A percentile compares a stretch with the other conserved stretches of the same genome.
phyloP scores from a whole-genome alignment of 2,113 vertebrate species.

The Azemiops feae region DNA sequence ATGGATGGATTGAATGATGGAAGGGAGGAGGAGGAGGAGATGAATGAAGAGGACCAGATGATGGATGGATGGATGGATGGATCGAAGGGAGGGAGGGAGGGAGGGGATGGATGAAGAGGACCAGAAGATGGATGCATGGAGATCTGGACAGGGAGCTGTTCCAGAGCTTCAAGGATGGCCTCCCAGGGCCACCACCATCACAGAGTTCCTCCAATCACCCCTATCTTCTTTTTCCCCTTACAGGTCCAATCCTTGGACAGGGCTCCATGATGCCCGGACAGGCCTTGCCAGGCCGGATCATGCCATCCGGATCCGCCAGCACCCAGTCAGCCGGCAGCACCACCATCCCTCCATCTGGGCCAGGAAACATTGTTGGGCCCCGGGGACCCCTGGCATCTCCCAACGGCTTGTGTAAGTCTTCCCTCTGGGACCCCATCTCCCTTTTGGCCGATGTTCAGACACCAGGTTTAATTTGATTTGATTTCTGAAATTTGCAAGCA shows the following conservation, averaged over 20 bases:
- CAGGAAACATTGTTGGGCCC: slow-evolving; percentile 79
- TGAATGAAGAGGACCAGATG: too few relatives aligned
- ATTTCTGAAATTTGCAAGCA: not conserved
- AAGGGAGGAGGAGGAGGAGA: too few relatives aligned
- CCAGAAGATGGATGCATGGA: too few relatives aligned
- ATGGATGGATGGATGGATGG: too few relatives aligned
- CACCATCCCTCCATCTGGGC: slow-evolving; percentile 52
- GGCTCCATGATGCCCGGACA: slow-evolving; percentile 72
- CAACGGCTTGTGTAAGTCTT: slow-evolving; percentile 92
- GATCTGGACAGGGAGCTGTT: too few relatives aligned
- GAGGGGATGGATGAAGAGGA: too few relatives aligned
- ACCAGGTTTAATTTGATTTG: too few relatives aligned
- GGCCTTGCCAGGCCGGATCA: slow-evolving; percentile 82
- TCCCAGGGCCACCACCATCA: too few relatives aligned
- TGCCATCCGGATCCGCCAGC: slow-evolving; percentile 70
- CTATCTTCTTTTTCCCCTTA: not conserved
- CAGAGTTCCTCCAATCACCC: too few relatives aligned
- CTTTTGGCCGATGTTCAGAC: accelerated
- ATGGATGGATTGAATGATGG: too few relatives aligned
- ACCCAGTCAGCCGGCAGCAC: slow-evolving; percentile 68
- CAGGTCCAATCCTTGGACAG: slow-evolving; percentile 85
- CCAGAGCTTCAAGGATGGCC: not conserved
- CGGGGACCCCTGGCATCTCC: slow-evolving; percentile 85
- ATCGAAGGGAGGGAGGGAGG: too few relatives aligned
- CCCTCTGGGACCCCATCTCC: accelerated